Percentiles rank a stretch among this genome's conserved stretches.
phyloP scores from a whole-genome alignment of 2,888 invertebrate genomes.

The Labia minor region DNA sequence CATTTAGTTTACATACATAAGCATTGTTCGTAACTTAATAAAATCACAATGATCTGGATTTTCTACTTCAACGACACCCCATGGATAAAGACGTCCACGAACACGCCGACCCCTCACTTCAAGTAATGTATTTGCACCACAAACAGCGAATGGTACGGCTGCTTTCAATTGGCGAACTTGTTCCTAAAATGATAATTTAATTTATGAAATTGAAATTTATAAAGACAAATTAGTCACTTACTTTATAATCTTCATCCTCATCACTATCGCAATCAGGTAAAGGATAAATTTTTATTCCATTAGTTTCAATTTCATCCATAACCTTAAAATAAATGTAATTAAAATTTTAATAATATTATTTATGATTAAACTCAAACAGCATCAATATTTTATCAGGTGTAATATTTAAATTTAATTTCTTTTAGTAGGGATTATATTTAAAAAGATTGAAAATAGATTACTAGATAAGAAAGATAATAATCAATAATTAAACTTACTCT shows the following conservation, averaged over 20 bases:
- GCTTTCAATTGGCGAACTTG: constrained; percentile 78
- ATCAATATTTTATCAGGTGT: not conserved
- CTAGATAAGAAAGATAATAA: too few relatives aligned
- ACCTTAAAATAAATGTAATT: constrained; percentile 47
- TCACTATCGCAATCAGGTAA: constrained; percentile 89
- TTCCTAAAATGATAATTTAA: constrained; percentile 14
- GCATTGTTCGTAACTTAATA: constrained; percentile 90
- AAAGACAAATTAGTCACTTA: not conserved
- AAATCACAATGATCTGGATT: constrained; percentile 98
- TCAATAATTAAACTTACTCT: too few relatives aligned
- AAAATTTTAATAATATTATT: not conserved
- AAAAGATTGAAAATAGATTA: too few relatives aligned
- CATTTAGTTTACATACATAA: constrained; percentile 54
- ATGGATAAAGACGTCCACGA: constrained; percentile 88
- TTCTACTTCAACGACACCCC: constrained; percentile 98
- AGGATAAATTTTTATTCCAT: constrained; percentile 89
- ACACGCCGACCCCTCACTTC: constrained; percentile 90
- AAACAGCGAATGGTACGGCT: constrained; percentile 97
- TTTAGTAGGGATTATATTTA: too few relatives aligned
- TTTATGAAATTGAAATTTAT: too few relatives aligned
- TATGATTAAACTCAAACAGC: not conserved
- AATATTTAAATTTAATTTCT: too few relatives aligned
- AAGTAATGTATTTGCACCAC: constrained; percentile 80
- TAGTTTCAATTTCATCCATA: constrained; percentile 80
- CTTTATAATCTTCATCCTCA: constrained; percentile 94